Conservation (phyloP, 2,888 invertebrate genomes). For the Dasypogon diadema region DNA sequence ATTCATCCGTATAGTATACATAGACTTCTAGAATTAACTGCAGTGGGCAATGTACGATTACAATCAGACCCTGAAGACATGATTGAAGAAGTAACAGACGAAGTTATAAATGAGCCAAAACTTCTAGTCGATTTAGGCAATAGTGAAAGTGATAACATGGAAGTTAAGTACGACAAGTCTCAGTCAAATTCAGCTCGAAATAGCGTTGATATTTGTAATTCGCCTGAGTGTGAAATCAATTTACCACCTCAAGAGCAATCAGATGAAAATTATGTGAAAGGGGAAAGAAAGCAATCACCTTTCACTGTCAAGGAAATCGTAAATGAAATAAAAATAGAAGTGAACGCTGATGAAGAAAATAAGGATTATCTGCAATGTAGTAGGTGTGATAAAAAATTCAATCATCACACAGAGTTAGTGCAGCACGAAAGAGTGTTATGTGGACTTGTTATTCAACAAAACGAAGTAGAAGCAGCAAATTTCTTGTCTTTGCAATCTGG, state of each 20-base stretch:
- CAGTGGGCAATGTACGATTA: conserved; percentile 61
- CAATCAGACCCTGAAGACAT: conserved; percentile 73
- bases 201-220: conserved; percentile 68
- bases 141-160: conserved; percentile 71
- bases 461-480: conserved; percentile 51
- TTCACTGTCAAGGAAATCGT: conserved; percentile 55
- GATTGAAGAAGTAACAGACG: conserved; percentile 74
- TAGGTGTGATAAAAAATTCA: conserved; percentile 73
- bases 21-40: conserved; percentile 65
- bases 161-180: conserved; percentile 62
- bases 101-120: conserved; percentile 72
- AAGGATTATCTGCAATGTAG: conserved; percentile 70
- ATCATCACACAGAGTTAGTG: conserved; percentile 73
- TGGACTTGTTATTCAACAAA: conserved; percentile 72
- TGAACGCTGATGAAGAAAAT: conserved; percentile 58
- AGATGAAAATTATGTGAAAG: conserved; percentile 52
- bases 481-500: conserved; percentile 66
- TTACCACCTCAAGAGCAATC: conserved; percentile 50
- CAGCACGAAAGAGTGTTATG: conserved; percentile 80
- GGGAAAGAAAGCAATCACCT: conserved; percentile 59
- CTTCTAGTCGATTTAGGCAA: conserved; percentile 79
- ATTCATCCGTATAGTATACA: conserved; percentile 67
- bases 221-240: conserved; percentile 68
- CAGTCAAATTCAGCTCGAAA: conserved; percentile 59
- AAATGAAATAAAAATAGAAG: conserved; percentile 52